Percentiles rank a stretch among this genome's conserved stretches.
These are phyloP conservation scores for Parnassius apollo DNA, from an alignment of 2,888 invertebrate species.

Conservation along the genomic window DNA sequence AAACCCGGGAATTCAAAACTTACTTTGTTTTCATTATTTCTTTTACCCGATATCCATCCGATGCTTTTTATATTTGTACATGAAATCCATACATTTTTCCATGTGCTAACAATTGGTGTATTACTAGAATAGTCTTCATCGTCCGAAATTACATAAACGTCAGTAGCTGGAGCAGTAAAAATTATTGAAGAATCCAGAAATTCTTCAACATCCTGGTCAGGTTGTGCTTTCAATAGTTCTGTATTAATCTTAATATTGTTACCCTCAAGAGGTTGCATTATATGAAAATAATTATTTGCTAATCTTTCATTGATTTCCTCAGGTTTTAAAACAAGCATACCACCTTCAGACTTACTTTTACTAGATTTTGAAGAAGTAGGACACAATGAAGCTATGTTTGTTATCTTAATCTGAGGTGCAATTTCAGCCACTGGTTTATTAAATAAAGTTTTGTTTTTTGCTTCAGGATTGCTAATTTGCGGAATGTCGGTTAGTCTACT, in stretches of 20 bases:
- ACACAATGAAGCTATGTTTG: conserved; percentile 16
- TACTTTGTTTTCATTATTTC: conserved; percentile 41
- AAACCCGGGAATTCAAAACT: conserved; percentile 67
- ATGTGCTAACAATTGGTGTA: conserved; percentile 19
- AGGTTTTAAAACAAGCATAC: conserved; percentile 68
- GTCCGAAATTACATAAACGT: conserved; percentile 42
- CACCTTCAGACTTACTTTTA: conserved; percentile 38
- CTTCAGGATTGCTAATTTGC: not conserved
- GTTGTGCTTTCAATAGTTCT: not conserved
- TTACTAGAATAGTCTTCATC: conserved; percentile 36
- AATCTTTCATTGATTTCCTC: conserved; percentile 68
- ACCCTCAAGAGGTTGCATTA: conserved; percentile 12
- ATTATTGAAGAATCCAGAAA: conserved; percentile 44
- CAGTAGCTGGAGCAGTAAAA: conserved; percentile 36
- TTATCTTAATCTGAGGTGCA: conserved; percentile 52
- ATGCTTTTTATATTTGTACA: conserved; percentile 51
- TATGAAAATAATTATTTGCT: conserved; percentile 17
- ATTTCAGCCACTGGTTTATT: conserved; percentile 45
- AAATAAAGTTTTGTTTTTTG: conserved; percentile 1
- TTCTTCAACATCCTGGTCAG: conserved; percentile 46
- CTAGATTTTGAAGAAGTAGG: conserved; percentile 16
- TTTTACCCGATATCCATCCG: conserved; percentile 57
- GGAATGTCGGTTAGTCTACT: not conserved
- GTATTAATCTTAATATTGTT: not conserved
- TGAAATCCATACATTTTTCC: conserved; percentile 53